phyloP scores from a whole-genome alignment of 2,797 vertebrate species.

The Crocodylus rhombifer region DNA sequence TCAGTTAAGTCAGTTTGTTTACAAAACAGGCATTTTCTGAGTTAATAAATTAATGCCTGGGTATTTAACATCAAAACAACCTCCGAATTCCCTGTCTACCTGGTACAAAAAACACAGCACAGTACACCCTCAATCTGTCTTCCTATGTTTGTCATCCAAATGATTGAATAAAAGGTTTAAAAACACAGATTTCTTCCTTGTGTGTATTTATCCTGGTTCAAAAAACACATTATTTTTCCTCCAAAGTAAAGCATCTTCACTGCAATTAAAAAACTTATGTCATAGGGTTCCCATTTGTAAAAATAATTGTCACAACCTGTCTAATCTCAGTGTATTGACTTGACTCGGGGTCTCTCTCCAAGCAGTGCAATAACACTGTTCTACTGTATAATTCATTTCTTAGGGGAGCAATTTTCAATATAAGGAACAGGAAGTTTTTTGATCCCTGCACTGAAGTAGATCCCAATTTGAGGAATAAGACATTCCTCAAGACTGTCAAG shows the following conservation, averaged over 20 bases:
- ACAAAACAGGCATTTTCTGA: neutral
- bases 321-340: constrained; percentile 1
- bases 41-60: neutral
- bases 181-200: neutral
- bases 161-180: neutral
- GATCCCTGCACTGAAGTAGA: neutral
- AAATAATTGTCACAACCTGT: neutral
- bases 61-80: neutral
- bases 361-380: neutral
- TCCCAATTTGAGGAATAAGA: constrained; percentile 15
- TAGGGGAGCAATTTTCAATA: neutral
- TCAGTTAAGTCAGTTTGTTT: neutral
- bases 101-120: neutral
- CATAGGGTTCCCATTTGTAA: neutral
- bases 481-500: neutral
- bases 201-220: neutral
- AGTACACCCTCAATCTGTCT: fast-evolving
- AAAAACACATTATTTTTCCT: constrained; percentile 6
- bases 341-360: neutral
- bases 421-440: neutral
- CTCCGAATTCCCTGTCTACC: neutral
- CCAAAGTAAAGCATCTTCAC: constrained; percentile 28
- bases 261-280: neutral
- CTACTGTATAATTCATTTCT: neutral
- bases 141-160: neutral